A percentile compares a stretch with the other conserved stretches of the same genome.
These are phyloP conservation scores for Pyrrhia umbra DNA, from an alignment of 2,888 invertebrate species.

Conservation along the genomic window DNA sequence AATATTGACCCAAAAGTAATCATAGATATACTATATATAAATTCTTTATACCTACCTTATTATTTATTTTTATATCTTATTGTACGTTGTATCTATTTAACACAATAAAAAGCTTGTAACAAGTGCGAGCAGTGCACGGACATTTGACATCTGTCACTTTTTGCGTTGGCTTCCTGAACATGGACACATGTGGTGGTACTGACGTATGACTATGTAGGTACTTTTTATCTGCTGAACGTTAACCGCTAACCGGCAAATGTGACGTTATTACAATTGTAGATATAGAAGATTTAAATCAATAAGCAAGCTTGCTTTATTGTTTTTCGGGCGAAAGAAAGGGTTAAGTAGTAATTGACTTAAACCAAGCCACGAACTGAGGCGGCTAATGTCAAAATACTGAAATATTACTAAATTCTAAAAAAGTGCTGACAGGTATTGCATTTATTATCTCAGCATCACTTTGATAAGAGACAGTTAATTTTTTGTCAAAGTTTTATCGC, in stretches of 20 bases:
- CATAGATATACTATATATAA: no score
- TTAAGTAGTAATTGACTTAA: not conserved
- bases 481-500: no score
- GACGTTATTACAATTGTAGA: not conserved
- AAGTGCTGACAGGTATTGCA: no score
- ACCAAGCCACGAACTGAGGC: no score
- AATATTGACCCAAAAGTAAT: no score
- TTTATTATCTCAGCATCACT: no score
- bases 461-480: no score
- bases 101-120: constrained; percentile 5
- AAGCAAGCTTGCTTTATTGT: not conserved
- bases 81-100: constrained; percentile 18
- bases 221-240: constrained; percentile 14
- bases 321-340: not conserved
- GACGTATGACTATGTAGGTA: constrained; percentile 5
- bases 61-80: not conserved
- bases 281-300: not conserved
- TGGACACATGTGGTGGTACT: constrained; percentile 9
- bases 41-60: no score
- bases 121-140: not conserved
- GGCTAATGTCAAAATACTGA: no score
- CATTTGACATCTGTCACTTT: constrained; percentile 39
- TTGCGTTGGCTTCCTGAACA: constrained; percentile 26
- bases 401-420: no score
- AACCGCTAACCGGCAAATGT: not conserved